Base-by-base conservation (phyloP, 1,140 invertebrate species). In the Lucilia cuprina region DNA sequence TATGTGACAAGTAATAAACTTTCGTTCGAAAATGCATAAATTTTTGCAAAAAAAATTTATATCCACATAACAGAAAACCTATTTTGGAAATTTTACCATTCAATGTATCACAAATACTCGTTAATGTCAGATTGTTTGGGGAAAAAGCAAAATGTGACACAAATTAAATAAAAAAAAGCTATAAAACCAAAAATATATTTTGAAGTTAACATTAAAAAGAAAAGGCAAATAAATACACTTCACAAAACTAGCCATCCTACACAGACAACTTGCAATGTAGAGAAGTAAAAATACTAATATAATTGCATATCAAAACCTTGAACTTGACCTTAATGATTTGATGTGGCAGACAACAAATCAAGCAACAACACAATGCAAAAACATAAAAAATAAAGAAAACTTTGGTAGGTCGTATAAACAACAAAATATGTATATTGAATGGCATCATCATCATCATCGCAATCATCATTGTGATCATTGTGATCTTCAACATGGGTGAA, bases 301-400 rank as follows among this genome's bases (percentile, higher is more conserved):
- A 70, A 70, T 70, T 70, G n/a, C 65, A 80, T 80, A 80, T 80
- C 41, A 19, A 80, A 80, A 80, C 77, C 77, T 80, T 80, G 77
- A 80, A 80, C 77, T 80, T 80, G 77, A 80, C 77, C 77, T 80
- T 80, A 80, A 80, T 80, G 77, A 80, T 80, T 80, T 49, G n/a
- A 80, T 80, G 77, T 80, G 77, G 77, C 77, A 80, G 41, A 49
- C 47, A 80, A 80, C 77, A 80, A 80, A 80, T 80, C 41, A 80
- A 49, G n/a, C 41, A 49, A 80, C 19, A 80, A 80, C 19, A 80
- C 41, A 80, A 21, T 80, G 77, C 77, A 80, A 21, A 17, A 77
- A 41, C 2, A 74, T 30, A 30, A 30, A 30, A 30, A 30, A 41
- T 5, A 55, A 55, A 77, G 41, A 41, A 80, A 80, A 49, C 77